A percentile compares a stretch with the other conserved stretches of the same genome.
phyloP scores from a whole-genome alignment of 2,113 vertebrate species.

The Ceuthmochares aereus region DNA sequence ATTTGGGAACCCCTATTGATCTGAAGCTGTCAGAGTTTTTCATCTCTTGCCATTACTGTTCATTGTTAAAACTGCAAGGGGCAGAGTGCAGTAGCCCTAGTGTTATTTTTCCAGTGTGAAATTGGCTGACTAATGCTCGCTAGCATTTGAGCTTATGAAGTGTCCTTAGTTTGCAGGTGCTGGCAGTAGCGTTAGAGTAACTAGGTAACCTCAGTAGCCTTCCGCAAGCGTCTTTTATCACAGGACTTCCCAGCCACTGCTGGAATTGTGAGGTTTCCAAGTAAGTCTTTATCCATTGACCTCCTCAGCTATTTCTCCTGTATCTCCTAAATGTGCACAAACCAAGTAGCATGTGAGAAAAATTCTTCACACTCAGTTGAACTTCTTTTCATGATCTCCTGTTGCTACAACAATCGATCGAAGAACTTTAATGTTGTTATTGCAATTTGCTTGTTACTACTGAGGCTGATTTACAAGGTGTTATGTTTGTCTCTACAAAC shows the following conservation, averaged over 20 bases:
- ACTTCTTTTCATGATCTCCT: not conserved
- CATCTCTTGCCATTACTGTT: not conserved
- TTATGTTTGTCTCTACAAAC: not conserved
- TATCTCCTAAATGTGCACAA: not conserved
- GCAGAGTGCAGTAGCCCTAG: not conserved
- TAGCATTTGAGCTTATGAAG: fast-evolving
- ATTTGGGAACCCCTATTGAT: not conserved
- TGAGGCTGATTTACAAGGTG: not conserved
- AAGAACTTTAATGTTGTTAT: not conserved
- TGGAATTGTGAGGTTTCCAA: not conserved
- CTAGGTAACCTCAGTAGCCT: not conserved
- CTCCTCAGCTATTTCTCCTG: not conserved
- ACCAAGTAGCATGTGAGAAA: not conserved
- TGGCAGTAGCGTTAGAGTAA: not conserved
- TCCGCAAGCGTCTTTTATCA: not conserved
- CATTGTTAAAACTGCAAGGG: not conserved
- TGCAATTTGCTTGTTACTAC: not conserved
- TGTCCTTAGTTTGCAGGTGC: not conserved
- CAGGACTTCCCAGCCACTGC: not conserved
- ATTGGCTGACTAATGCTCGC: not conserved
- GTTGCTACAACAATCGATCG: not conserved
- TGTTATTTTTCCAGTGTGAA: not conserved
- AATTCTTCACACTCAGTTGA: not conserved
- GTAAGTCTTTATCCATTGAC: not conserved
- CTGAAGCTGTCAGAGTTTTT: not conserved